Base-by-base conservation (phyloP, 2,888 invertebrate species). In the Rhaphigaster nebulosa region DNA sequence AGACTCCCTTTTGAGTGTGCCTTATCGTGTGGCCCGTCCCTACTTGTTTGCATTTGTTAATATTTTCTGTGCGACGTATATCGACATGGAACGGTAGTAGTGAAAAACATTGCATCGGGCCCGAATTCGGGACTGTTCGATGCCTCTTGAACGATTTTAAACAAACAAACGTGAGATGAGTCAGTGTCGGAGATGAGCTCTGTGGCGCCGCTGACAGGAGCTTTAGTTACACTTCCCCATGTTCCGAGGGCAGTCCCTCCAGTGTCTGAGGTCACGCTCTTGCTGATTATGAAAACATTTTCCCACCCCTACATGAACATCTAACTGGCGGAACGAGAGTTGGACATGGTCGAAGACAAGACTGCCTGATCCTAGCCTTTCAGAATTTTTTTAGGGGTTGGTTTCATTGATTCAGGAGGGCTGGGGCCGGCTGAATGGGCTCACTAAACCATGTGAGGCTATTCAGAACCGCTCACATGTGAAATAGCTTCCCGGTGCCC, bases 391-490 rank as follows among this genome's bases (percentile, higher is more conserved):
- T 92, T 89, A 91, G 91, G 91, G 91, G 89, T 89, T 91, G 90
- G 91, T 91, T 91, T 91, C 92, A 91, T 92, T 90, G 92, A 91
- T 91, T 91, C 90, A 89, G 91, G 89, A 89, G 88, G 91, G 91
- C 52, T 45, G 87, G 90, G 90, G 38, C 34, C 50, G 84, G 87
- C 29, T 91, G 90, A 92, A 92, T 92, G 91, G 92, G 90, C 84
- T 91, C 92, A 92, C 91, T 91, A 91, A 92, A 88, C 91, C 92
- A 91, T 91, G 90, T 87, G 91, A 70, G 54, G 54, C 91, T 91
- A 91, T 92, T 92, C 90, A 91, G 91, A 91, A 80, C 90, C 92
- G 91, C 91, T 92, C 92, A 92, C 91, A 92, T 92, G 92, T 92
- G 91, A 92, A 92, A 92, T 92, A 92, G 92, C 91, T 91, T 91